Conservation (phyloP, 2,888 invertebrate species). For the Sinelater perroti region DNA sequence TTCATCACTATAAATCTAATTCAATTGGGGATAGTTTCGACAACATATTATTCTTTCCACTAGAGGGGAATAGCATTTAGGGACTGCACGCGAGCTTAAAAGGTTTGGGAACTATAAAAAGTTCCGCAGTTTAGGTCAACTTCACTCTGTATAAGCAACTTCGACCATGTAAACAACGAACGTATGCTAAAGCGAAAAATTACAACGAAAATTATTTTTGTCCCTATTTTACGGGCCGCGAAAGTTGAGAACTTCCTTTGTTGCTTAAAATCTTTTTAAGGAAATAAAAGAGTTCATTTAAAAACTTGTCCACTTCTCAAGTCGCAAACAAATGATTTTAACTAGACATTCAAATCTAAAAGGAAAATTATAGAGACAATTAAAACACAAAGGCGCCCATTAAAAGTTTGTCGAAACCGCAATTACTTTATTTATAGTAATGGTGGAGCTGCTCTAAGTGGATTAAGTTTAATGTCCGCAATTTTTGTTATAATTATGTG, state of each 20-base stretch:
- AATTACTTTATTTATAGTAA: constrained; percentile 32
- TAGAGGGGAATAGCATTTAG: constrained; percentile 37
- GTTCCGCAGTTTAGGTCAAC: constrained; percentile 29
- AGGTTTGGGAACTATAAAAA: constrained; percentile 37
- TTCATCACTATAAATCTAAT: constrained; percentile 60
- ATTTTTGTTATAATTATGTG: constrained; percentile 27
- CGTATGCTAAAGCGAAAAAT: constrained; percentile 28
- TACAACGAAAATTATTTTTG: constrained; percentile 20
- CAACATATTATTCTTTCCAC: constrained; percentile 51
- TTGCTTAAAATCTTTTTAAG: constrained; percentile 21
- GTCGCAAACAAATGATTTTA: constrained; percentile 33
- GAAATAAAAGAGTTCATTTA: constrained; percentile 28
- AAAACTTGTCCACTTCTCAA: constrained; percentile 31
- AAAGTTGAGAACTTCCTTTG: constrained; percentile 21
- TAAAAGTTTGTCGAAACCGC: constrained; percentile 37
- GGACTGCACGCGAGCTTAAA: constrained; percentile 33
- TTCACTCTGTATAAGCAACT: constrained; percentile 19
- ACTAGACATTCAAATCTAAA: constrained; percentile 29
- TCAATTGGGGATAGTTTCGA: constrained; percentile 55
- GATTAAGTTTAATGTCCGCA: constrained; percentile 24
- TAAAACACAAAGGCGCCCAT: constrained; percentile 34
- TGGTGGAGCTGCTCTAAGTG: constrained; percentile 27
- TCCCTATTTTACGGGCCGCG: constrained; percentile 16
- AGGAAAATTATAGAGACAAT: constrained; percentile 36
- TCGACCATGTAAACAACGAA: constrained; percentile 26